Evolutionary conservation across 2,113 vertebrate species (phyloP), one percentile per base, ranked within the genome.

Genomic region (Paracanthobrama guichenoti): DNA sequence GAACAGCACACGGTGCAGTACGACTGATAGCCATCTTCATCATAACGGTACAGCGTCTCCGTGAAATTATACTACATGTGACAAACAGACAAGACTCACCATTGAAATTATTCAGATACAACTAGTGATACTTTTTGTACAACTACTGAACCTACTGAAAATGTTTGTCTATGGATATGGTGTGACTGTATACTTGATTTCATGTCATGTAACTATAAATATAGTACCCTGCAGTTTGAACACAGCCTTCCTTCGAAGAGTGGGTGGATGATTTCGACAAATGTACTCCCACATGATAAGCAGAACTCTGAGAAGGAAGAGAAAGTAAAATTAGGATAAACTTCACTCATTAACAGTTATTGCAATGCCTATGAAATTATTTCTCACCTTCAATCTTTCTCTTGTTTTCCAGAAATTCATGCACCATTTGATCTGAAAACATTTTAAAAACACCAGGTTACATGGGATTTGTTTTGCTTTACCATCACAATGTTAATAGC

Each of bases 1-100:
- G 95, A 96, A 0, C 97, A 99, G 93, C 97, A 99, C 82, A 99
- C 94, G 0, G 96, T 95, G 76, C 97, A 99, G 88, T 98, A 99
- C 13, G 97, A 97, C 93, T 99, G 97, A 86, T 98, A 99, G 0
- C 97, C 97, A 0, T 99, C 97, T 0, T 97, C 96, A 0, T 99
- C 97, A 0, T 97, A 99, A 79, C 96, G 95, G 89, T 96, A 97
- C 87, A 97, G 95, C 10, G 96, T 95, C 88, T 99, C 97, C 20
- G 94, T 94, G 82, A 98, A 96, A 87, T 96, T 96, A 59, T 96
- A 89, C 97, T 99, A 57, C 85, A 83, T 28, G 79, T 79, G 13
- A 73, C 7, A 86, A 35, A 81, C 26, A 28, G 4, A 76, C 67
- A 64, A 31, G 11, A 85, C 18, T 31, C 6, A 79, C 12, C 26